These are phyloP conservation scores for Manis pentadactyla DNA, from an alignment of 2,797 vertebrate genomes.

Conservation along the genomic window DNA sequence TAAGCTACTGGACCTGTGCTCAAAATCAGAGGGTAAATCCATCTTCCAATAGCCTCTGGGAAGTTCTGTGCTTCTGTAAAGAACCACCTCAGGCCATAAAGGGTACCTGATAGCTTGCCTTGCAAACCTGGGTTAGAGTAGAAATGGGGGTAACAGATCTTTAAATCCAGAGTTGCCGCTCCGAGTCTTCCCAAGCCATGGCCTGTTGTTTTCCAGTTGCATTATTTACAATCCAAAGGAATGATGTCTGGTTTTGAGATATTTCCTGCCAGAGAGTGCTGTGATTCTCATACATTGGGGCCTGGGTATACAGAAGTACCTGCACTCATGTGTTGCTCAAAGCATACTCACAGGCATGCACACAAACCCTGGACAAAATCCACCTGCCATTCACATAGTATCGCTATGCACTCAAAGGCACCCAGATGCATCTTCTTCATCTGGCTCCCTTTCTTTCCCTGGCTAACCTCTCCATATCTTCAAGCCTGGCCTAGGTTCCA, in stretches of 20 bases:
- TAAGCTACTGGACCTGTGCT: background rate
- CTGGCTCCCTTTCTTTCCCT: background rate
- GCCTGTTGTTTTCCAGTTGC: background rate
- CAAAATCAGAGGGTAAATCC: background rate
- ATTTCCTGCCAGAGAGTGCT: background rate
- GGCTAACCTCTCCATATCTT: background rate
- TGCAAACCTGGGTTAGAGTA: background rate
- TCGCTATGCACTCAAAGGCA: background rate
- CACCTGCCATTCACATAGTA: background rate
- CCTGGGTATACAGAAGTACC: background rate
- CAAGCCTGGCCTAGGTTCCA: background rate
- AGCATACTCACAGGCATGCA: background rate
- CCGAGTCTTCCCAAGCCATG: background rate
- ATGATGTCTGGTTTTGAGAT: background rate
- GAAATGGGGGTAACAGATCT: background rate
- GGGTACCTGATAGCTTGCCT: background rate
- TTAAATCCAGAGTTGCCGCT: background rate
- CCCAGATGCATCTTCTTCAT: background rate
- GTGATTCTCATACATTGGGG: background rate
- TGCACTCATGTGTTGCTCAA: background rate
- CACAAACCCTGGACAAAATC: background rate
- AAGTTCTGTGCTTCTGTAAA: background rate
- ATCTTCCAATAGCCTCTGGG: background rate
- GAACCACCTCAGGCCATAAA: background rate
- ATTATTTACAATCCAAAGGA: background rate